Base-by-base conservation (phyloP, 37 sponge, comb jelly and placozoan species). In the Hormiphora californensis region DNA sequence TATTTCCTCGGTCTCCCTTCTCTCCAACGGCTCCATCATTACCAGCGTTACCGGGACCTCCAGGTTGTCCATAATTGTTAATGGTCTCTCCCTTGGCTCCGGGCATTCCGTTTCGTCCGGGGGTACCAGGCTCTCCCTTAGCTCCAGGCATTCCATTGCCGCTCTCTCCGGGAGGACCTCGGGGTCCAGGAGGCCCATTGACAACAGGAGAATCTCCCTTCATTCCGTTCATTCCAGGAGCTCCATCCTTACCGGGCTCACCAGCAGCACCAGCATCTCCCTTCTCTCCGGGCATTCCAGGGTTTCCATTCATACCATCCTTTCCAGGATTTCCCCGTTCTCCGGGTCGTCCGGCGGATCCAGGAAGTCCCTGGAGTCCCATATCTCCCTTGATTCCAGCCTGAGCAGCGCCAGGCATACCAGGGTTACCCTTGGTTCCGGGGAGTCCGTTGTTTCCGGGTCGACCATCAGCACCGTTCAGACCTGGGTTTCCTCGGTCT, bases 1-100 rank as follows among this genome's bases (percentile, higher is more conserved):
- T 57, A 15, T 5, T 12, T 57, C 61, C 61, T 19, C 61, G 9
- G n/a, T 57, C 61, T 57, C 61, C 61, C 23, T 57, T 57, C 61
- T 12, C 61, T 39, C 93, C 93, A 41, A 37, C 30, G 0, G 11
- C 65, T 36, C 93, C 93, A 85, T 67, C 87, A 7, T 46, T 49
- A 43, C 93, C 61, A 19, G 61, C 30, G n/a, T 30, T 23, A 28
- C 61, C 61, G n/a, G 61, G 61, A 5, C 27, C 61, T 57, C 61
- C 61, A 28, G 30, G n/a, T 57, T 57, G 61, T 19, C 61, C 61
- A 15, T 57, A 57, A 30, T 57, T 57, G 23, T 57, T 57, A 30
- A 57, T 57, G 7, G 61, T 57, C 61, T 57, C 61, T 15, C 61
- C 61, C 23, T 57, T 57, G 61, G n/a, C 61, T 57, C 61, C 61